Evolutionary conservation across 23 tunicate species (phyloP), one percentile per base, ranked within the genome.

Genomic region (Aplidium turbinatum): DNA sequence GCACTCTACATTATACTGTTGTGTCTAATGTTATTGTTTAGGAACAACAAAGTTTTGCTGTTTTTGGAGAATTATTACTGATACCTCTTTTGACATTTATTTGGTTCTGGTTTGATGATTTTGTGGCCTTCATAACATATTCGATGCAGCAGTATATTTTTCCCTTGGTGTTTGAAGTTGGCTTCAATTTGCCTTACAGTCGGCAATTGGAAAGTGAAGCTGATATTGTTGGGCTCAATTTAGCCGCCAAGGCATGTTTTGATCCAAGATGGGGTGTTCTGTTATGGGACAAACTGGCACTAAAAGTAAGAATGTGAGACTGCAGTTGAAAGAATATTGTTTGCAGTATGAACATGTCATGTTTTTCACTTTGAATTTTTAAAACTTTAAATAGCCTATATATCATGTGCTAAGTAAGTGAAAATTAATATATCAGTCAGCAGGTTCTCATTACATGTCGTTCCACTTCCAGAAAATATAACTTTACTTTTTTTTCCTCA

Each of bases 251-350:
- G 68, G 86, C 91, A 33, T 91, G 97, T 47, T 79, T 72, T 48
- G 97, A 91, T 74, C 97, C 97, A 36, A 78, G 97, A 63, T 75
- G 91, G 83, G 72, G 86, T 68, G 97, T 91, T 34, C 38, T 78
- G 35, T 73, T 91, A 0, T 91, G 91, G 90, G 91, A 91, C 30
- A 91, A 91, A 70, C 66, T 91, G 90, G 86, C 86, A 1, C 34
- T 84, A 11, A 79, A 66, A 58, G 90, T 77, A 69, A 52, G 33
- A 18, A 11, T 55, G 48, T 9, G n/a, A n/a, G n/a, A n/a, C n/a
- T n/a, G n/a, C n/a, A n/a, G n/a, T n/a, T n/a, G n/a, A n/a, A n/a
- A n/a, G n/a, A n/a, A n/a, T n/a, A n/a, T n/a, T n/a, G n/a, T n/a
- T n/a, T n/a, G n/a, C n/a, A n/a, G n/a, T n/a, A n/a, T n/a, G n/a